Evolutionary conservation across 2,888 invertebrate species (phyloP).

Genomic region (Drosophila incognita): DNA sequence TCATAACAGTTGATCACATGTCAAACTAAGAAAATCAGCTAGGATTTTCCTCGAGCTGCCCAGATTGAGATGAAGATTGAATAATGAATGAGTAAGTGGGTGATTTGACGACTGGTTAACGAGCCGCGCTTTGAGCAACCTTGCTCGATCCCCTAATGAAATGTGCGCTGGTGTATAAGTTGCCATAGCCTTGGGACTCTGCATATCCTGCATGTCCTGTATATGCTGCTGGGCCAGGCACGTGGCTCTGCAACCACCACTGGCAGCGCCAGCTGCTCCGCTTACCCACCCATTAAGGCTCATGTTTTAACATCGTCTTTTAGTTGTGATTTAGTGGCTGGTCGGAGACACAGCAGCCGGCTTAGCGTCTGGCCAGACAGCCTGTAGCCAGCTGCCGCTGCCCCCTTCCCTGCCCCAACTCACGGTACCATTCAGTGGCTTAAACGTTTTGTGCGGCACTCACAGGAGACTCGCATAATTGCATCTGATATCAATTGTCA

Average conservation of each 20-base stretch:
- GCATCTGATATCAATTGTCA: conserved; percentile 61
- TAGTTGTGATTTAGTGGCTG: conserved; percentile 80
- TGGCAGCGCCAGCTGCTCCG: background rate
- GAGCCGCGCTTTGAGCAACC: conserved; percentile 20
- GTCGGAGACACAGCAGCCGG: conserved; percentile 56
- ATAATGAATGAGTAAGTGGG: conserved; percentile 21
- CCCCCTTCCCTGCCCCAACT: no score
- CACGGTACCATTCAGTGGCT: background rate
- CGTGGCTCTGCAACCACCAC: conserved; percentile 58
- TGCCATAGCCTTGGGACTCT: conserved; percentile 32
- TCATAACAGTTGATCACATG: conserved; percentile 6
- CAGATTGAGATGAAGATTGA: conserved; percentile 11
- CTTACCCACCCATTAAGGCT: conserved; percentile 56
- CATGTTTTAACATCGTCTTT: conserved; percentile 81
- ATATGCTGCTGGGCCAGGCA: conserved; percentile 17
- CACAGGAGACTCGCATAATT: conserved; percentile 79
- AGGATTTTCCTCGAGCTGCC: background rate
- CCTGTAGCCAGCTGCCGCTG: conserved; percentile 2
- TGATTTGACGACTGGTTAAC: conserved; percentile 18
- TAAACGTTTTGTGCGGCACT: conserved; percentile 60
- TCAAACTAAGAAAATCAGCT: background rate
- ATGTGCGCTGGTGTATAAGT: conserved; percentile 35
- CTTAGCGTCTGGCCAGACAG: conserved; percentile 71
- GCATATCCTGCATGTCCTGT: background rate
- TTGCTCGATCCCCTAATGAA: conserved; percentile 38